phyloP scores from a whole-genome alignment of 2,113 vertebrate genomes.

The Neotoma lepida region DNA sequence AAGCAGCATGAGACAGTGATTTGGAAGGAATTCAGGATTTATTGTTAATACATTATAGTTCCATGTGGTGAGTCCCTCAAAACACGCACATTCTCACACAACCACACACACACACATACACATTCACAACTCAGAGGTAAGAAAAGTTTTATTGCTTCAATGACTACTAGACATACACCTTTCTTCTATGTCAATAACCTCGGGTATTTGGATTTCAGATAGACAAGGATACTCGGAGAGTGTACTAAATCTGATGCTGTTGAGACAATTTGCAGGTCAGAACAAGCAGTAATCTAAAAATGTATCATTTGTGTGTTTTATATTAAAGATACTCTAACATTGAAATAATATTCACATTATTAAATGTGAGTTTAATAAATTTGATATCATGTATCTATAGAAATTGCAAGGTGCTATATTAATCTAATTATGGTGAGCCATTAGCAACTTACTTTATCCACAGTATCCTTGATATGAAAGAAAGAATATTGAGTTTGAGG shows the following conservation, averaged over 20 bases:
- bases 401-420: slow-evolving; percentile 49
- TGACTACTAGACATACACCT: background rate
- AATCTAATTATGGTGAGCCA: background rate
- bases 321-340: background rate
- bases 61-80: background rate
- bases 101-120: background rate
- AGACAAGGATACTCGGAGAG: background rate
- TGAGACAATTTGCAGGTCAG: background rate
- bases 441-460: background rate
- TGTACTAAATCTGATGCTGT: slow-evolving; percentile 10
- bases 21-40: slow-evolving; percentile 39
- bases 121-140: slow-evolving; percentile 29
- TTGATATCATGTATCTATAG: slow-evolving; percentile 18
- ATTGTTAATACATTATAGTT: slow-evolving; percentile 58
- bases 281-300: background rate
- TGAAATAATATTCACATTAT: slow-evolving; percentile 21
- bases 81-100: background rate
- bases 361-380: background rate
- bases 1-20: slow-evolving; percentile 62
- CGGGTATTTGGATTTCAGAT: slow-evolving; percentile 45
- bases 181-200: slow-evolving; percentile 32
- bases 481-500: background rate
- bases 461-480: slow-evolving; percentile 12
- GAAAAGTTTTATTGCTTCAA: background rate
- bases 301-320: background rate